Conservation (phyloP, 1,140 invertebrate genomes). For the Gyrodactylus salaris region DNA sequence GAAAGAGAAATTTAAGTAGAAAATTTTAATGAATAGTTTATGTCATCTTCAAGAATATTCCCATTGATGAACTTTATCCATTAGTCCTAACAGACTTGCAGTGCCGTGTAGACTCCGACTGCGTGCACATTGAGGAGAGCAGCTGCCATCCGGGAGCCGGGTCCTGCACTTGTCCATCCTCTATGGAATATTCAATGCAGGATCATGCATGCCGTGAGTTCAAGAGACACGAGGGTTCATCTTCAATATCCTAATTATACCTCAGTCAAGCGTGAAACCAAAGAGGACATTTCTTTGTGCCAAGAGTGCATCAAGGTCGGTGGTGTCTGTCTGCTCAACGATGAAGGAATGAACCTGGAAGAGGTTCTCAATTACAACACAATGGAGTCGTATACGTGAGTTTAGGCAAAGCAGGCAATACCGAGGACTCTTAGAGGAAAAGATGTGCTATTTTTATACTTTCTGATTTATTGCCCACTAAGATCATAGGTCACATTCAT, state of each 20-base stretch:
- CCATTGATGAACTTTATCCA: no score
- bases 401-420: no score
- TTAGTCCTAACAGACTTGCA: slow-evolving; percentile 4
- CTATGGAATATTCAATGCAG: not conserved
- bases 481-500: no score
- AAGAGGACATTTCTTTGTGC: not conserved
- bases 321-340: not conserved
- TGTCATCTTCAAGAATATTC: no score
- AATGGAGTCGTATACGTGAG: no score
- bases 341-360: no score
- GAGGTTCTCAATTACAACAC: no score
- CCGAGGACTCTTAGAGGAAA: no score
- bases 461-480: no score
- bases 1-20: no score
- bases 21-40: no score
- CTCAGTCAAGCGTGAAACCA: not conserved
- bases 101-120: slow-evolving; percentile 1
- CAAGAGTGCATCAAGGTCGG: not conserved
- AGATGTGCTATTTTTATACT: no score
- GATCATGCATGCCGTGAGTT: slow-evolving; percentile 1
- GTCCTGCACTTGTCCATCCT: not conserved
- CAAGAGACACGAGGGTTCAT: not conserved
- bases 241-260: not conserved
- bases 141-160: slow-evolving; percentile 3
- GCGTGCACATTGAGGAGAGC: not conserved